Percentiles rank a stretch among this genome's conserved stretches.
Evolutionary conservation across 1,140 invertebrate species (phyloP).

Genomic region (Bombus superbus): DNA sequence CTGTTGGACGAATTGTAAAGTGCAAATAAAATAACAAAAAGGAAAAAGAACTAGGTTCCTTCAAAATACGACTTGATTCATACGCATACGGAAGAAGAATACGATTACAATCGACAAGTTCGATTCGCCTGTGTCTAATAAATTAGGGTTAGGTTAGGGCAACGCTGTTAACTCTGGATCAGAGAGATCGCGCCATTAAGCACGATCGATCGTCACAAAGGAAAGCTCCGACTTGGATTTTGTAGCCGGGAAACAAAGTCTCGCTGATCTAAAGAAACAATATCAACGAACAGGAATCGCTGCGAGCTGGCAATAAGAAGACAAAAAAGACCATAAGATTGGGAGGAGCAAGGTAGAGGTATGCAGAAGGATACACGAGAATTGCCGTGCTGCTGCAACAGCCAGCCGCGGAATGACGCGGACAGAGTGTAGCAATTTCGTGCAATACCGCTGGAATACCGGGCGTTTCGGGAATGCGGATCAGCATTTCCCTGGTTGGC

Average conservation of each 20-base stretch:
- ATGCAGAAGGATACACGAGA: slow-evolving; percentile 22
- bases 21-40: too few species aligned
- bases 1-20: too few species aligned
- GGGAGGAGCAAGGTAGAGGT: not conserved
- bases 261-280: not conserved
- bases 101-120: too few species aligned
- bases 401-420: slow-evolving; percentile 75
- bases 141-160: too few species aligned
- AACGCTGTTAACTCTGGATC: too few species aligned
- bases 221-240: not conserved
- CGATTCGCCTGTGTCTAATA: too few species aligned
- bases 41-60: too few species aligned
- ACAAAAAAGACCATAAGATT: not conserved
- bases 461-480: slow-evolving; percentile 78
- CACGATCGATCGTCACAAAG: too few species aligned
- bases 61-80: too few species aligned
- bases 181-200: too few species aligned
- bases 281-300: not conserved
- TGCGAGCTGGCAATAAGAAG: not conserved
- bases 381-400: slow-evolving; percentile 50
- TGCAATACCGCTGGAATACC: slow-evolving; percentile 80
- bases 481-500: slow-evolving; percentile 76
- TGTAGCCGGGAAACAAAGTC: not conserved
- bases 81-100: too few species aligned
- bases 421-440: slow-evolving; percentile 80